phyloP scores from a whole-genome alignment of 2,888 invertebrate species.

The Calameuta idolon region DNA sequence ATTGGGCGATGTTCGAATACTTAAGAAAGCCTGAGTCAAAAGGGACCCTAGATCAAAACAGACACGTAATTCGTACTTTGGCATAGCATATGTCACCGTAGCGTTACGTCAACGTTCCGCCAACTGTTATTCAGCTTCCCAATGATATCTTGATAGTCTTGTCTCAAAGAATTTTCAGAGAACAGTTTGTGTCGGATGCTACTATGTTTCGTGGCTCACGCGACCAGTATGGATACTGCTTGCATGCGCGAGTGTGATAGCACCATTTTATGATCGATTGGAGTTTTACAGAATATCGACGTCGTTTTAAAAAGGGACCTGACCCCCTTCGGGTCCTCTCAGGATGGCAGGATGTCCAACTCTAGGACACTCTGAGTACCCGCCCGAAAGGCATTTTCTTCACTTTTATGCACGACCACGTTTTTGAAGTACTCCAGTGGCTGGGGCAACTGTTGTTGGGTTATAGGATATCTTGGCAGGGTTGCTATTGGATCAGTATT shows the following conservation, averaged over 20 bases:
- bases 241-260: not conserved
- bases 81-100: not conserved
- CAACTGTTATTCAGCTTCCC: not conserved
- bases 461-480: conserved; percentile 52
- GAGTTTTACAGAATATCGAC: not conserved
- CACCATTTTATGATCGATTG: not conserved
- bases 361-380: conserved; percentile 59
- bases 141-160: not conserved
- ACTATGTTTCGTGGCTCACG: not conserved
- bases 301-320: not conserved
- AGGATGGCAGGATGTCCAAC: conserved; percentile 61
- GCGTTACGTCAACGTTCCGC: not conserved
- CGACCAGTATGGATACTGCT: not conserved
- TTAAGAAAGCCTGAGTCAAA: conserved; percentile 35
- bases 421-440: conserved; percentile 50
- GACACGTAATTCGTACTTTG: not conserved
- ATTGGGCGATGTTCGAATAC: conserved; percentile 27
- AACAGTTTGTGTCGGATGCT: not conserved
- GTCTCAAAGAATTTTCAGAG: not conserved
- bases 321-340: conserved; percentile 35
- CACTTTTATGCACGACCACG: conserved; percentile 54
- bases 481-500: conserved; percentile 62
- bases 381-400: conserved; percentile 41
- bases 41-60: conserved; percentile 33
- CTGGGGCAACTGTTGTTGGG: conserved; percentile 44